phyloP scores from a whole-genome alignment of 2,113 vertebrate species.

The Bubo bubo region DNA sequence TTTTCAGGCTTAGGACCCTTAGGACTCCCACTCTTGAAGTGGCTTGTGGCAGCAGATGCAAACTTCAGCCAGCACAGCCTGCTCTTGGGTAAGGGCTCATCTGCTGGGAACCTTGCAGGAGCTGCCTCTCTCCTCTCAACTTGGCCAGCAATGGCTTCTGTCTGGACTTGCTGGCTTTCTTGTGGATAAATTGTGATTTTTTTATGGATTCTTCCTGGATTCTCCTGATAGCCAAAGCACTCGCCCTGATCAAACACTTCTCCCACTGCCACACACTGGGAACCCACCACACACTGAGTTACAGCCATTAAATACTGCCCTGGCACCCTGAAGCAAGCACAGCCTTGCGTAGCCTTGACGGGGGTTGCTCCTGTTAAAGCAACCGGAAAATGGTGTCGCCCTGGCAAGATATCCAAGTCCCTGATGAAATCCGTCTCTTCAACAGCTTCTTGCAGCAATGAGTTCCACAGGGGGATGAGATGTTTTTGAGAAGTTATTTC shows the following conservation, averaged over 20 bases:
- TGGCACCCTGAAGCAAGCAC: not conserved
- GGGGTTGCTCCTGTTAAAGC: not conserved
- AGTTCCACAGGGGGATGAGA: not conserved
- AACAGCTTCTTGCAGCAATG: not conserved
- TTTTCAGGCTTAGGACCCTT: not conserved
- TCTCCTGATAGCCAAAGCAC: not conserved
- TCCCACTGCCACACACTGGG: not conserved
- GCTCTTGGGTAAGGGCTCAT: not conserved
- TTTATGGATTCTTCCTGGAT: not conserved
- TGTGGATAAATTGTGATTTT: not conserved
- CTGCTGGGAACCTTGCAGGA: not conserved
- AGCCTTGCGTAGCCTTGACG: rapidly evolving
- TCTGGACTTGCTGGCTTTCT: not conserved
- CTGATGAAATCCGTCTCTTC: not conserved
- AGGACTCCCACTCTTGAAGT: not conserved
- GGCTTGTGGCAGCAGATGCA: not conserved
- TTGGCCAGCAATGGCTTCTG: not conserved
- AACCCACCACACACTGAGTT: not conserved
- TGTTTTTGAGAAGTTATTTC: not conserved
- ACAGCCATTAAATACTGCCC: not conserved
- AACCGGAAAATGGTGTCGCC: not conserved
- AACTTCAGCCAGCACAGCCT: not conserved
- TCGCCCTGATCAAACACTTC: not conserved
- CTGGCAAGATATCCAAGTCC: not conserved
- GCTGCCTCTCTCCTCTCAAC: not conserved